phyloP scores from a whole-genome alignment of 2,888 invertebrate genomes.

The Eupelmus urozonus region DNA sequence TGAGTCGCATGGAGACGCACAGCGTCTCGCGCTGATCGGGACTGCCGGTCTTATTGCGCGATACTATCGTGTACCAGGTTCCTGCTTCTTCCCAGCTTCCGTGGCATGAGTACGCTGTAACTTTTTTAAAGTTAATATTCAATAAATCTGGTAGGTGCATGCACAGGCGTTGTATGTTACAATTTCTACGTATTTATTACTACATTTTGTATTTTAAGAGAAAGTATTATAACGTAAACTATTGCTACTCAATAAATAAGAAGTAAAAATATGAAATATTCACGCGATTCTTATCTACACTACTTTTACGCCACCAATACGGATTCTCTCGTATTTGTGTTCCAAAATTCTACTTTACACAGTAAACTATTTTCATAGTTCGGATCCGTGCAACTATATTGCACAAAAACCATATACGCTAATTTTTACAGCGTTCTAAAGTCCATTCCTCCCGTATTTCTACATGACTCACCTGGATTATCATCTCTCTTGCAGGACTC shows the following conservation, averaged over 20 bases:
- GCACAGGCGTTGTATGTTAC: too few species aligned
- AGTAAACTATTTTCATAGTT: too few species aligned
- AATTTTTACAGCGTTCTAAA: background rate
- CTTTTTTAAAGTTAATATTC: constrained; percentile 47
- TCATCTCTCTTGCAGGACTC: constrained; percentile 72
- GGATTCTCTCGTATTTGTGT: too few species aligned
- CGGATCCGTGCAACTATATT: too few species aligned
- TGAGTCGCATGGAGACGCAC: constrained; percentile 73
- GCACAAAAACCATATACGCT: too few species aligned
- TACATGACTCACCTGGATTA: background rate
- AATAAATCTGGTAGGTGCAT: too few species aligned
- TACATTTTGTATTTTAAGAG: too few species aligned
- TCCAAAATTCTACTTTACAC: too few species aligned
- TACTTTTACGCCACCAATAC: background rate
- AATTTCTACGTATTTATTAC: too few species aligned
- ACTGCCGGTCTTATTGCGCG: constrained; percentile 70
- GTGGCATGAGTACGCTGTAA: constrained; percentile 85
- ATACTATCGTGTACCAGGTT: constrained; percentile 84
- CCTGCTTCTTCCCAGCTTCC: constrained; percentile 85
- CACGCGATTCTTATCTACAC: background rate
- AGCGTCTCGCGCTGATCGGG: constrained; percentile 67
- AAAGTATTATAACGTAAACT: too few species aligned
- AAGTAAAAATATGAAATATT: too few species aligned
- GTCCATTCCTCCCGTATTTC: background rate
- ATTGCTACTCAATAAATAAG: too few species aligned